These are phyloP conservation scores for Timema podura DNA, from an alignment of 2,888 invertebrate genomes.

Conservation along the genomic window DNA sequence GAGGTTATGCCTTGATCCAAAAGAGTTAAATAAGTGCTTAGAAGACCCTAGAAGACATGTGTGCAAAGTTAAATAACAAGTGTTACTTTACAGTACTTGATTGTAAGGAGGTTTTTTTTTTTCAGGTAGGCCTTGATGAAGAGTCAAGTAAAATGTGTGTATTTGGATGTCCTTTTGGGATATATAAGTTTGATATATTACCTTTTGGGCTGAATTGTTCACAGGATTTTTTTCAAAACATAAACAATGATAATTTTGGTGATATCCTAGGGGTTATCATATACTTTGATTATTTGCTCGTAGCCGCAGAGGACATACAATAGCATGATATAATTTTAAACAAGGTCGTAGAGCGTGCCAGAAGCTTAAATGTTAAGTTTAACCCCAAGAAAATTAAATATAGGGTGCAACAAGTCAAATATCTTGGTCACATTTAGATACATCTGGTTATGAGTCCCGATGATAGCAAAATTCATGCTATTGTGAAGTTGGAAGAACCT, in stretches of 20 bases:
- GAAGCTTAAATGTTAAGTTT: background rate
- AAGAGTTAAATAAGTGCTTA: background rate
- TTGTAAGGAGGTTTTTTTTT: background rate
- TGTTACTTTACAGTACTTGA: background rate
- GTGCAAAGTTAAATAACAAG: background rate
- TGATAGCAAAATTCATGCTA: too few relatives aligned
- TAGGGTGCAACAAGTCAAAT: background rate
- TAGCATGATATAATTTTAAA: background rate
- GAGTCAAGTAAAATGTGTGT: background rate
- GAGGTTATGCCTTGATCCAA: too few relatives aligned
- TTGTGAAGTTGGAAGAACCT: background rate
- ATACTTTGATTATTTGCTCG: constrained; percentile 1
- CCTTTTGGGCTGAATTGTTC: background rate
- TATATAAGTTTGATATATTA: background rate
- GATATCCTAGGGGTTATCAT: background rate
- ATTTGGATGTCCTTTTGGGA: background rate
- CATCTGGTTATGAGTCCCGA: background rate
- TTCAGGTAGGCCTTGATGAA: constrained; percentile 2
- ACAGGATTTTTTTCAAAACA: background rate
- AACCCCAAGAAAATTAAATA: background rate
- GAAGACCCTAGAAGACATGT: background rate
- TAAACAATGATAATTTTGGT: background rate
- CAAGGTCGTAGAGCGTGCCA: background rate
- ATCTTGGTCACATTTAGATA: background rate
- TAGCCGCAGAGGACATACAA: background rate